phyloP scores from a whole-genome alignment of 2,113 vertebrate species.

The Semnornis frantzii region DNA sequence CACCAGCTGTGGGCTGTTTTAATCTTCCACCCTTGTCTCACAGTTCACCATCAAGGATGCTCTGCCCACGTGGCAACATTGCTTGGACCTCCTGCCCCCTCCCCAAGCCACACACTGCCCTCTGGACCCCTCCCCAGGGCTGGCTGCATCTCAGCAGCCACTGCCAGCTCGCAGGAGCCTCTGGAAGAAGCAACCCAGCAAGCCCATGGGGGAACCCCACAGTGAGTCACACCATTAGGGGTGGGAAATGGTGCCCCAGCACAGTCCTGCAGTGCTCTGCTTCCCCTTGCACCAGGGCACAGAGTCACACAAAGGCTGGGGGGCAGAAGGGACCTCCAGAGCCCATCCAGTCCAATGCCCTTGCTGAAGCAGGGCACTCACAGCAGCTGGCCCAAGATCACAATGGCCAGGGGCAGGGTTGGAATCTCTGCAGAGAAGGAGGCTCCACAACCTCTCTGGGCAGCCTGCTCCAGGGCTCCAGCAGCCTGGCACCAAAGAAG shows the following conservation, averaged over 20 bases:
- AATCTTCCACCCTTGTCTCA: not conserved
- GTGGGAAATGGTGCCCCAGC: not conserved
- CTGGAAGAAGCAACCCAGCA: not conserved
- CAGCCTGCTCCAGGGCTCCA: not conserved
- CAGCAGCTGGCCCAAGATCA: not conserved
- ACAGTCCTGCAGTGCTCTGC: not conserved
- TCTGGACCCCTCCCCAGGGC: not conserved
- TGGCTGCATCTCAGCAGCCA: not conserved
- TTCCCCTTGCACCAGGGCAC: not conserved
- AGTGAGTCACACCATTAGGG: accelerated
- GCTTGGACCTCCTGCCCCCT: not conserved
- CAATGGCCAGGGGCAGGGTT: not conserved
- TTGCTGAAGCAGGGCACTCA: not conserved
- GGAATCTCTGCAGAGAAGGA: not conserved
- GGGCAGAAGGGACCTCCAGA: not conserved
- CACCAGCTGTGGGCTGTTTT: not conserved
- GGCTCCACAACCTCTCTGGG: not conserved
- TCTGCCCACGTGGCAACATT: accelerated
- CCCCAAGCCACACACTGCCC: accelerated
- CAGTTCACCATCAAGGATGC: not conserved
- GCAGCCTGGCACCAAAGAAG: not conserved
- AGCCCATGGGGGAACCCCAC: not conserved
- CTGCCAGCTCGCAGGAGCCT: not conserved
- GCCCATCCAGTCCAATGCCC: not conserved
- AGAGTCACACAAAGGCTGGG: not conserved